phyloP scores from a whole-genome alignment of 2,888 invertebrate species.

The Ormyrus rosae region DNA sequence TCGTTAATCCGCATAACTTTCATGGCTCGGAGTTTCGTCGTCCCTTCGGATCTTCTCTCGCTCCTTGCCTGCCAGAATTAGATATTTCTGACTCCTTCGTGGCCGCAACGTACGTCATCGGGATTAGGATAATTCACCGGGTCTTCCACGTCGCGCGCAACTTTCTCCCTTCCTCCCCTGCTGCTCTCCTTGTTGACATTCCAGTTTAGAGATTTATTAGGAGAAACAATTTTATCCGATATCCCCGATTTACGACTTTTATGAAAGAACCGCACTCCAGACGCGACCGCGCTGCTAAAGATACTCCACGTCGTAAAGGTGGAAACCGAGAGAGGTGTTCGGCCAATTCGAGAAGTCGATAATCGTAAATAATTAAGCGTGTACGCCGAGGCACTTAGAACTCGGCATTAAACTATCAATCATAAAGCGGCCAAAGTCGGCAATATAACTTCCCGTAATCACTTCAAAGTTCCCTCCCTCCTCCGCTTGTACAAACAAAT shows the following conservation, averaged over 20 bases:
- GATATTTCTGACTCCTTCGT: slow-evolving; percentile 65
- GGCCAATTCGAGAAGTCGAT: slow-evolving; percentile 22
- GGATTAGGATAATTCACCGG: slow-evolving; percentile 64
- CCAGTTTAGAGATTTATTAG: neutral
- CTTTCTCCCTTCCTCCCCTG: slow-evolving; percentile 9
- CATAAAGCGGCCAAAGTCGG: slow-evolving; percentile 13
- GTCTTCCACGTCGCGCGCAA: slow-evolving; percentile 11
- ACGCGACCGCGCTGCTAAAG: too few relatives aligned
- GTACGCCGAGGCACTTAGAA: neutral
- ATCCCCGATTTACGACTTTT: too few relatives aligned
- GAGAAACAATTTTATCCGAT: slow-evolving; percentile 4
- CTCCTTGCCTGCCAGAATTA: slow-evolving; percentile 59
- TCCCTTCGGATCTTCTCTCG: slow-evolving; percentile 59
- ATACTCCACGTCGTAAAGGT: neutral
- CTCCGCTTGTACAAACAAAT: slow-evolving; percentile 32
- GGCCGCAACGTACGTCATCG: slow-evolving; percentile 64
- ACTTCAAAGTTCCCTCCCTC: slow-evolving; percentile 32
- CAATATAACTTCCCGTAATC: slow-evolving; percentile 38
- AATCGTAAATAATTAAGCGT: slow-evolving; percentile 27
- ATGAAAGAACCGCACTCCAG: too few relatives aligned
- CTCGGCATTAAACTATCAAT: slow-evolving; percentile 37
- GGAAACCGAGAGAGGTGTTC: neutral
- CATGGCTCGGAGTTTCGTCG: slow-evolving; percentile 52
- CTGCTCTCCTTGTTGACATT: neutral
- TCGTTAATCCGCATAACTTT: slow-evolving; percentile 67